Evolutionary conservation across 1,140 invertebrate genomes (phyloP).

Genomic region (Zaprionus kolodkinae): DNA sequence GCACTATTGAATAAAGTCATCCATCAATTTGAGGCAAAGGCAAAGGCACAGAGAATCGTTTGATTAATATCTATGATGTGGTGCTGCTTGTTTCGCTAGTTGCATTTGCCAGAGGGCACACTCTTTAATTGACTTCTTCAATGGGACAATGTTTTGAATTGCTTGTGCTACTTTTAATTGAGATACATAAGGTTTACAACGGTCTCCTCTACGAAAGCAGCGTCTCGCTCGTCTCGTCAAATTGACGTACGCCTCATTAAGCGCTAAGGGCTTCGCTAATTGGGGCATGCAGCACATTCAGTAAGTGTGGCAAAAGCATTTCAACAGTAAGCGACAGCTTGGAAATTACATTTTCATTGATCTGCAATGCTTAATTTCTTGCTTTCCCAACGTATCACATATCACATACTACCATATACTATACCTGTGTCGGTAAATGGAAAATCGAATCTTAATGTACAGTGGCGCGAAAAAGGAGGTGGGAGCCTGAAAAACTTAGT

Average conservation of each 20-base stretch:
- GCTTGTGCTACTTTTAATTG: slow-evolving; percentile 46
- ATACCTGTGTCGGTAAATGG: neutral
- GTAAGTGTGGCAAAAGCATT: slow-evolving; percentile 19
- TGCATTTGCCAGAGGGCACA: slow-evolving; percentile 8
- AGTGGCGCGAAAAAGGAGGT: no score
- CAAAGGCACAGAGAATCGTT: slow-evolving; percentile 46
- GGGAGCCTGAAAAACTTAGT: no score
- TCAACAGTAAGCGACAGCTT: neutral
- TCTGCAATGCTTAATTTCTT: neutral
- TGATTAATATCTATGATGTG: slow-evolving; percentile 55
- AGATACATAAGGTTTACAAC: slow-evolving; percentile 22
- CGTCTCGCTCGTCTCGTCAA: slow-evolving; percentile 17
- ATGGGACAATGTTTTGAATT: slow-evolving; percentile 59
- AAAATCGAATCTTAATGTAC: neutral
- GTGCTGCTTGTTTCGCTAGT: slow-evolving; percentile 25
- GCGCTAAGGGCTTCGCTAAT: slow-evolving; percentile 21
- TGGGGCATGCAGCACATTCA: slow-evolving; percentile 25
- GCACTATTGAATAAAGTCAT: slow-evolving; percentile 28
- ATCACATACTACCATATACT: neutral
- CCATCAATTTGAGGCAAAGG: slow-evolving; percentile 65
- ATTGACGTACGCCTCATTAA: slow-evolving; percentile 35
- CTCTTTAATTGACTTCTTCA: slow-evolving; percentile 63
- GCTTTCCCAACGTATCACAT: neutral
- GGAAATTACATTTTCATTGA: slow-evolving; percentile 5
- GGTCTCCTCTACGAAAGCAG: slow-evolving; percentile 27